These are phyloP conservation scores for Petrocephalus zakoni DNA, from an alignment of 2,113 vertebrate species.

Conservation along the genomic window DNA sequence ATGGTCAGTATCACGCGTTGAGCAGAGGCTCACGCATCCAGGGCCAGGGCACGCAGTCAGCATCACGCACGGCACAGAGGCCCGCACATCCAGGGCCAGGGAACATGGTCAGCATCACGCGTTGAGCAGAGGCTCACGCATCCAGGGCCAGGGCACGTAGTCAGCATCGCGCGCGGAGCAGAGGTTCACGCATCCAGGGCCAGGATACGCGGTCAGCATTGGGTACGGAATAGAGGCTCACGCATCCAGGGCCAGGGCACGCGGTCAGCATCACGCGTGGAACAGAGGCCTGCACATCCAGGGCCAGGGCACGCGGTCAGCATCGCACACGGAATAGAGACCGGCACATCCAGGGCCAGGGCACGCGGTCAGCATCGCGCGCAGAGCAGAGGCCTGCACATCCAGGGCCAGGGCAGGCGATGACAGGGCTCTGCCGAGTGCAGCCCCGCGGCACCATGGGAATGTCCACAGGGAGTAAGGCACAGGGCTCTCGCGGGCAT, in stretches of 20 bases:
- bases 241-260: too few species aligned
- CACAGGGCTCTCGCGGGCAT: not conserved
- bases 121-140: not conserved
- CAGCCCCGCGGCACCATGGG: not conserved
- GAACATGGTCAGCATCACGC: not conserved
- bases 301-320: too few species aligned
- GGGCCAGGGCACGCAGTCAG: too few species aligned
- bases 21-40: not conserved
- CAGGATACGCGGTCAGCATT: too few species aligned
- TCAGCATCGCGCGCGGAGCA: not conserved
- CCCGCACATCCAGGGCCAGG: too few species aligned
- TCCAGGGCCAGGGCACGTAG: not conserved
- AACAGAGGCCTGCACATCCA: too few species aligned
- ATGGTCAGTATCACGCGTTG: not conserved
- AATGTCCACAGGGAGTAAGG: slow-evolving; percentile 1
- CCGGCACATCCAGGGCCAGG: too few species aligned
- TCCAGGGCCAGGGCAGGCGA: not conserved
- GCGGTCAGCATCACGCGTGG: too few species aligned
- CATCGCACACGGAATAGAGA: not conserved
- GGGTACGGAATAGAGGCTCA: too few species aligned
- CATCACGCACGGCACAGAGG: too few species aligned
- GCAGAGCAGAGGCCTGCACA: not conserved
- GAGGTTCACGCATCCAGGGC: not conserved
- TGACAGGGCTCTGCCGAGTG: not conserved
- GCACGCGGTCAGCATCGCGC: too few species aligned